These are phyloP conservation scores for Poeciliopsis turrubarensis DNA, from an alignment of 2,113 vertebrate genomes.

Conservation along the genomic window DNA sequence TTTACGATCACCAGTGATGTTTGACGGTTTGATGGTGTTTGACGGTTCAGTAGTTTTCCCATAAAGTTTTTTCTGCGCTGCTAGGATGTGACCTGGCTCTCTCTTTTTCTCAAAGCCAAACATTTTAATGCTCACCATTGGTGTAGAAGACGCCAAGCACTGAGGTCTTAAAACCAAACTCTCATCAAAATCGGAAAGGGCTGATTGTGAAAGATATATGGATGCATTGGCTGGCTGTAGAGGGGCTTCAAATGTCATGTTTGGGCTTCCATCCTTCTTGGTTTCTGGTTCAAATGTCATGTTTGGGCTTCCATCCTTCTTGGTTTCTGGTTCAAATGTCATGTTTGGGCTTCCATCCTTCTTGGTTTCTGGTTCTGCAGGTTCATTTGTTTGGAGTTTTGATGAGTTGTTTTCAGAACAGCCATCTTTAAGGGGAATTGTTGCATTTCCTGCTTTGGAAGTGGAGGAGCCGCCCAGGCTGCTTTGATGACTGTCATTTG, in stretches of 20 bases:
- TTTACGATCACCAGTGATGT: slow-evolving; percentile 47
- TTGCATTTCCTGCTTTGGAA: background rate
- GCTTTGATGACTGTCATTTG: background rate
- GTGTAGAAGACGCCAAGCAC: slow-evolving; percentile 55
- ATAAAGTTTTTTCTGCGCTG: slow-evolving; percentile 37
- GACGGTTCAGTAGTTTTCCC: slow-evolving; percentile 10
- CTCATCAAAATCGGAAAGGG: slow-evolving; percentile 46
- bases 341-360: background rate
- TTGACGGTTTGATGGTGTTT: slow-evolving; percentile 23
- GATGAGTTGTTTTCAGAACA: background rate
- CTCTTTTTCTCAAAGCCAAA: background rate
- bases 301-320: no score
- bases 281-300: no score
- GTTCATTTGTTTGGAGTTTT: background rate
- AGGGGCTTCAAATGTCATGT: slow-evolving; percentile 11
- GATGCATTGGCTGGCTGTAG: background rate
- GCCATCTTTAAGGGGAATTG: background rate
- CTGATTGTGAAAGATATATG: slow-evolving; percentile 16
- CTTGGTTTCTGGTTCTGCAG: background rate
- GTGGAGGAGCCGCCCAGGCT: background rate
- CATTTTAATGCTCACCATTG: slow-evolving; percentile 43
- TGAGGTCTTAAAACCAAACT: slow-evolving; percentile 42
- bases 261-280: background rate
- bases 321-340: background rate
- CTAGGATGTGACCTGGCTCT: background rate